Conservation (phyloP, 2,888 invertebrate species). For the Nyleta sp. region DNA sequence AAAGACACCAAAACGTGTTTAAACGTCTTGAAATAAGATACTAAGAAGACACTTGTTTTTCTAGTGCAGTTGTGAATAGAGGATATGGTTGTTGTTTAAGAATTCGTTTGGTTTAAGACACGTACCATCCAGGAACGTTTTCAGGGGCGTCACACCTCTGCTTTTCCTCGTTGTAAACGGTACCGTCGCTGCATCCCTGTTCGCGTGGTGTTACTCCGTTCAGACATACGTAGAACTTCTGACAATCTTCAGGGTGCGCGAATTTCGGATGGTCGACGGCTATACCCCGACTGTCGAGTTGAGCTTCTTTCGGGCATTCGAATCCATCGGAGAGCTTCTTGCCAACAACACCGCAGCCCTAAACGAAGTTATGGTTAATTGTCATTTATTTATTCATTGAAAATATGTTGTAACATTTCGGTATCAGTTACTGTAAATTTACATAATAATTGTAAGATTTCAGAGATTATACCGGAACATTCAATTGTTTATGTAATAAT, state of each 20-base stretch:
- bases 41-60: too few species aligned
- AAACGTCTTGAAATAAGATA: too few species aligned
- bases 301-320: conserved; percentile 89
- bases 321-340: conserved; percentile 91
- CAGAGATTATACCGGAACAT: too few species aligned
- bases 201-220: conserved; percentile 94
- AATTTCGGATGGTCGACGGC: conserved; percentile 92
- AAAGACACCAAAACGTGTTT: too few species aligned
- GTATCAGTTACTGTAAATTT: too few species aligned
- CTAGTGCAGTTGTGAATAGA: too few species aligned
- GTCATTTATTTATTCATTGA: too few species aligned
- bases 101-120: conserved; percentile 5
- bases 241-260: conserved; percentile 94
- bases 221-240: conserved; percentile 95
- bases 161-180: conserved; percentile 94
- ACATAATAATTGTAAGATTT: too few species aligned
- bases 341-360: conserved; percentile 79
- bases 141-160: conserved; percentile 95
- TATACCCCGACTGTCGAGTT: conserved; percentile 87
- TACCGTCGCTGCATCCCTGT: conserved; percentile 92
- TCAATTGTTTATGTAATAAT: too few species aligned
- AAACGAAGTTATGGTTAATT: too few species aligned
- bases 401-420: too few species aligned
- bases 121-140: conserved; percentile 95
- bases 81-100: too few species aligned